Base-by-base conservation (phyloP, 2,113 vertebrate genomes). In the Tupaia tana region DNA sequence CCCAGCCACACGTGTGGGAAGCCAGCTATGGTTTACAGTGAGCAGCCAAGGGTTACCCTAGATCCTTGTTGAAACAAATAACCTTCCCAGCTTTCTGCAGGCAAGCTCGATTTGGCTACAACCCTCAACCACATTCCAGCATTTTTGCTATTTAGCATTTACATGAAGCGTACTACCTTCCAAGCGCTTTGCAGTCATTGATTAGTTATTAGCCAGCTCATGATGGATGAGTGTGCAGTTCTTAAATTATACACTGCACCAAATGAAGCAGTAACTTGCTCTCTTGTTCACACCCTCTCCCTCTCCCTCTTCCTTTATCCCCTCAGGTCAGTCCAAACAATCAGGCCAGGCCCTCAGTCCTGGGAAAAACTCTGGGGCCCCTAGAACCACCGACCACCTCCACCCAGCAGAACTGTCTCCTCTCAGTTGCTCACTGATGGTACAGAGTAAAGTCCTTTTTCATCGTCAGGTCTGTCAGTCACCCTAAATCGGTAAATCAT, bases 111-210 rank as follows among this genome's bases (percentile, higher is more conserved):
- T 52, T 74, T 93, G 70, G n/a, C 73, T 78, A 43, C 3, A 88
- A 27, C 77, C 20, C 59, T 96, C 34, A 88, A 83, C 1, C 54
- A 77, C 94, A 93, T 94, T 94, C 58, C 10, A 89, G 61, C 9
- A 54, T 58, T 86, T 91, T 77, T 78, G 52, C 77, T 91, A 92
- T 81, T 93, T 77, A 89, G 31, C 13, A 58, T 89, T 90, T 80
- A 66, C 31, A 29, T 70, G 87, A 89, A 90, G 77, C 52, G 43
- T 58, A 31, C 4, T 34, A 52, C 58, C 18, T 91, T 94, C 90
- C 61, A 93, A 88, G 77, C 24, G 25, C 22, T 96, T 61, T 95
- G 70, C 75, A 71, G 24, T 66, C 83, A 91, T 95, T 66, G 89
- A 93, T 85, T 84, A 85, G 69, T 79, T 78, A 95, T 94, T 85